These are phyloP conservation scores for Dipus sagitta DNA, from an alignment of 2,797 vertebrate species.

Conservation along the genomic window DNA sequence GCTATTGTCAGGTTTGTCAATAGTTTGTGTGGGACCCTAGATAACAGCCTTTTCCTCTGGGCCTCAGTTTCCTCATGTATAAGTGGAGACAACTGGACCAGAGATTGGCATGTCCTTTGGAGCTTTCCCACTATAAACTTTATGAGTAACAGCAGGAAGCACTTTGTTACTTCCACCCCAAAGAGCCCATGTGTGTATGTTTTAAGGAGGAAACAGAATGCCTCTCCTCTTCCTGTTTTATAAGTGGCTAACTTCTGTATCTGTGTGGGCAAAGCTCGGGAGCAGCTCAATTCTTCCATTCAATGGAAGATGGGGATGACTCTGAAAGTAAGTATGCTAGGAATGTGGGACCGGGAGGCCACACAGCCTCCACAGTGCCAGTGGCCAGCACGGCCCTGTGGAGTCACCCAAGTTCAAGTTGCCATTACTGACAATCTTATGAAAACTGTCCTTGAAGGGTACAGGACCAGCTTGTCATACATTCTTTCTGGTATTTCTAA, in stretches of 20 bases:
- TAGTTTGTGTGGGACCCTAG: not conserved
- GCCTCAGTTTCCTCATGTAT: constrained; percentile 26
- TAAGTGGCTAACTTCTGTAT: not conserved
- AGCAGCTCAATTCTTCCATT: constrained; percentile 66
- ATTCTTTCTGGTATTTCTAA: constrained; percentile 39
- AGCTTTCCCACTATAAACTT: not conserved
- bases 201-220: constrained; percentile 2
- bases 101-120: not conserved
- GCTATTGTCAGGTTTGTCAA: not conserved
- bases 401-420: not conserved
- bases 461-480: not conserved
- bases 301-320: constrained; percentile 44
- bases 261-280: constrained; percentile 36
- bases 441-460: constrained; percentile 14
- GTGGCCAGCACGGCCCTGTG: not conserved
- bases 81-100: not conserved
- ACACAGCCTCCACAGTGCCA: not conserved
- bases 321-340: constrained; percentile 69
- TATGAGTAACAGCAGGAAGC: not conserved
- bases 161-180: not conserved
- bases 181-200: not conserved
- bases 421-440: not conserved
- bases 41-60: not conserved
- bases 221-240: constrained; percentile 46
- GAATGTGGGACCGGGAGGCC: constrained; percentile 53